phyloP scores from a whole-genome alignment of 1,140 invertebrate species.

The Vollenhovia emeryi region DNA sequence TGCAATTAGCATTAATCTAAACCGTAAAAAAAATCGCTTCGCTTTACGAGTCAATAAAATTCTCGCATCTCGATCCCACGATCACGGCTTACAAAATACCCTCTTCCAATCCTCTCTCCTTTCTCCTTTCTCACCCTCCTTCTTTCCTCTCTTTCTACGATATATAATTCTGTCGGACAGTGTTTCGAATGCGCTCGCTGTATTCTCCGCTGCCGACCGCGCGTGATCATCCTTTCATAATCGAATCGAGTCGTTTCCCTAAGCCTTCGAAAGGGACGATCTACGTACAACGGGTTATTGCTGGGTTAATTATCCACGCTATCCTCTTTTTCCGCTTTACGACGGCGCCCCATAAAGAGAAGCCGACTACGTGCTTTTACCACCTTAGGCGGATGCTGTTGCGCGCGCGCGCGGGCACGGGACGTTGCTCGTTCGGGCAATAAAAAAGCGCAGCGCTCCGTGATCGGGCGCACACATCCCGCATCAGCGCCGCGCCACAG shows the following conservation, averaged over 20 bases:
- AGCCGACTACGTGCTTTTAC: constrained; percentile 70
- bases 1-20: constrained; percentile 8
- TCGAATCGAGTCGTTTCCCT: constrained; percentile 29
- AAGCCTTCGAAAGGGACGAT: constrained; percentile 32
- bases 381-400: constrained; percentile 66
- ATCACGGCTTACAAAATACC: neutral
- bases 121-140: neutral
- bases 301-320: constrained; percentile 71
- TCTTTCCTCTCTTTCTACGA: neutral
- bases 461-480: constrained; percentile 65
- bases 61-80: neutral
- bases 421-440: constrained; percentile 73
- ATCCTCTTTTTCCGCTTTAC: constrained; percentile 73
- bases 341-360: constrained; percentile 65
- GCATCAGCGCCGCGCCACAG: constrained; percentile 45
- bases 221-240: constrained; percentile 49
- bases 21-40: neutral
- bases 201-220: constrained; percentile 18
- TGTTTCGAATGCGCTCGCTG: neutral
- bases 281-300: constrained; percentile 62
- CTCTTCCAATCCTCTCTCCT: neutral
- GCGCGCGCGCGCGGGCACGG: constrained; percentile 57
- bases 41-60: constrained; percentile 38
- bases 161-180: constrained; percentile 13
- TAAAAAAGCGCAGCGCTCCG: constrained; percentile 73